Evolutionary conservation across 2,888 invertebrate species (phyloP).

Genomic region (Gastracanthus pulcherrimus): DNA sequence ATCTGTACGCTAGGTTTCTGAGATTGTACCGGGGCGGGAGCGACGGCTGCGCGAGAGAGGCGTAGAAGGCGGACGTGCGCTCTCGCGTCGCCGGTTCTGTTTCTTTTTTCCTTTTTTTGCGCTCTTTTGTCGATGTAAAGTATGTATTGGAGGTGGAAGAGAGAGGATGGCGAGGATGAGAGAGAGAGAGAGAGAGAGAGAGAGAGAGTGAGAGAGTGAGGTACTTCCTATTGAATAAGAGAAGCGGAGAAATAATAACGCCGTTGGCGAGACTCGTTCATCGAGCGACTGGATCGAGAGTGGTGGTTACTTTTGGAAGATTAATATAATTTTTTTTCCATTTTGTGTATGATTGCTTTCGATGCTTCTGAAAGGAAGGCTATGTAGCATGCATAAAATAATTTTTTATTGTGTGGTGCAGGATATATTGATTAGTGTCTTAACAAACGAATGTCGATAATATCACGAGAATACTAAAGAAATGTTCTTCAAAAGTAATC

Average conservation of each 20-base stretch:
- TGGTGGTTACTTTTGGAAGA: slow-evolving; percentile 33
- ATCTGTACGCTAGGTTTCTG: slow-evolving; percentile 28
- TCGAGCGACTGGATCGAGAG: neutral
- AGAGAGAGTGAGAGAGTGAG: neutral
- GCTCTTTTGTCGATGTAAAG: slow-evolving; percentile 27
- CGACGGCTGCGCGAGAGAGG: slow-evolving; percentile 31
- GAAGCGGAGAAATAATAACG: neutral
- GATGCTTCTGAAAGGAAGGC: too few species aligned
- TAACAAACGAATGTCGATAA: neutral
- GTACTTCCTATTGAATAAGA: slow-evolving; percentile 21
- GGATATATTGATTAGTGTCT: too few species aligned
- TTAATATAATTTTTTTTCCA: too few species aligned
- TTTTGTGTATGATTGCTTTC: neutral
- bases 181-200: neutral
- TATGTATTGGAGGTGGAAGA: slow-evolving; percentile 10
- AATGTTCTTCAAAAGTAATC: slow-evolving; percentile 43
- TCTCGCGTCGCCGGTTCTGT: too few species aligned
- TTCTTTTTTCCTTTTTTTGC: neutral
- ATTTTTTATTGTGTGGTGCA: too few species aligned
- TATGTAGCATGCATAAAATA: too few species aligned
- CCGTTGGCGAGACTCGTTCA: slow-evolving; percentile 1
- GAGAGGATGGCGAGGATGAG: too few species aligned
- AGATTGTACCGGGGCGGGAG: slow-evolving; percentile 2
- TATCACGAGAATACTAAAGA: neutral
- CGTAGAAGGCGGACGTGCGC: too few species aligned